These are phyloP conservation scores for Azorinus chamasolen DNA, from an alignment of 2,888 invertebrate species.

Conservation along the genomic window DNA sequence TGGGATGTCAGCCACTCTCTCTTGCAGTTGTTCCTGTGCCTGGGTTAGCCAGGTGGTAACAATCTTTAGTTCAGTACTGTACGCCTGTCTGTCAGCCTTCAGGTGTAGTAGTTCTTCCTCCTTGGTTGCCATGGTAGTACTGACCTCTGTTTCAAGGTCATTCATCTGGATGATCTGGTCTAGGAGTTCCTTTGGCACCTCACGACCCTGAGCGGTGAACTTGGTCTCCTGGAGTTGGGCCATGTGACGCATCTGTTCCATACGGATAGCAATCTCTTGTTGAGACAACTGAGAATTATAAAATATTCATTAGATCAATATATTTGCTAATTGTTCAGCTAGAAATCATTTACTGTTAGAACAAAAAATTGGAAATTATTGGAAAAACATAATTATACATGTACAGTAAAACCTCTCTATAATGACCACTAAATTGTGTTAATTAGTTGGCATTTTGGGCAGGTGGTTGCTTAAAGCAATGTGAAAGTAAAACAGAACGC, in stretches of 20 bases:
- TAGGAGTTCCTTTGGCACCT: slow-evolving; percentile 72
- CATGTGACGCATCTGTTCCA: slow-evolving; percentile 75
- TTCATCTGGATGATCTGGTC: slow-evolving; percentile 70
- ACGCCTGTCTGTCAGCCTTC: slow-evolving; percentile 73
- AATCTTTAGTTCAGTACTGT: slow-evolving; percentile 59
- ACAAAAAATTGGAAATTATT: too few species aligned
- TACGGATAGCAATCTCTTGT: slow-evolving; percentile 75
- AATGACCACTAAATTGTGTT: too few species aligned
- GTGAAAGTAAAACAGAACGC: too few species aligned
- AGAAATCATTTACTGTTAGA: too few species aligned
- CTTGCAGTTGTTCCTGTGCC: slow-evolving; percentile 73
- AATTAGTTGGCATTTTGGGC: too few species aligned
- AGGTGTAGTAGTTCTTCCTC: slow-evolving; percentile 77
- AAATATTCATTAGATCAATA: too few species aligned
- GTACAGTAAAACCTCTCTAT: too few species aligned
- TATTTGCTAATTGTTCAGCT: too few species aligned
- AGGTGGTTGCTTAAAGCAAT: too few species aligned
- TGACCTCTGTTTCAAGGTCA: slow-evolving; percentile 68
- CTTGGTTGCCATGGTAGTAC: slow-evolving; percentile 68
- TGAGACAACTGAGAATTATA: slow-evolving; percentile 68
- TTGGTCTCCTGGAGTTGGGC: slow-evolving; percentile 72
- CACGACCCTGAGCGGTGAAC: slow-evolving; percentile 71
- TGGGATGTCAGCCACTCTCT: slow-evolving; percentile 72
- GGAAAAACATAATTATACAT: too few species aligned
- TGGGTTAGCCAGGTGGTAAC: slow-evolving; percentile 76